Conservation (phyloP, 2,888 invertebrate species). For the Platycheirus rosarum region DNA sequence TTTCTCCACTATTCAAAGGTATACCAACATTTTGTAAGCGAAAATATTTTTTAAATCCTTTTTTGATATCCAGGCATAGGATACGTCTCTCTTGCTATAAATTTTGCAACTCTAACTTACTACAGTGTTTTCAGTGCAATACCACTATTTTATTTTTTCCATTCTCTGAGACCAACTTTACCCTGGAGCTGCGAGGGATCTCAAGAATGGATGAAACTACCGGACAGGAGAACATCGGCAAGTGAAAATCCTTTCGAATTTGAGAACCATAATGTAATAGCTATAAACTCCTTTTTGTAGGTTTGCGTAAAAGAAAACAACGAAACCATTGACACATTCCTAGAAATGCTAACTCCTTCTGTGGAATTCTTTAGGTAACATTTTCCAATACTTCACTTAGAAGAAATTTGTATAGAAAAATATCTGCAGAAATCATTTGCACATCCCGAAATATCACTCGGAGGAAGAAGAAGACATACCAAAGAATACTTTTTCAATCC, state of each 20-base stretch:
- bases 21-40: neutral
- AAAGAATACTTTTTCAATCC: conserved; percentile 77
- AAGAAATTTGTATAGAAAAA: too few species aligned
- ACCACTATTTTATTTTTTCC: conserved; percentile 89
- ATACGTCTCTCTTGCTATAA: conserved; percentile 90
- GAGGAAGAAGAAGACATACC: neutral
- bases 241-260: neutral
- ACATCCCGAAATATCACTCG: neutral
- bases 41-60: neutral
- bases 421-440: neutral
- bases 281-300: neutral
- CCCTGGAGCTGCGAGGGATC: conserved; percentile 91
- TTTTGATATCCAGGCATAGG: conserved; percentile 87
- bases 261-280: too few species aligned
- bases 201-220: conserved; percentile 57
- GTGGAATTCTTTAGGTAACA: conserved; percentile 50
- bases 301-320: neutral
- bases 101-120: conserved; percentile 90
- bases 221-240: neutral
- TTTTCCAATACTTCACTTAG: neutral
- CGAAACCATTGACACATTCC: too few species aligned
- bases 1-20: conserved; percentile 78
- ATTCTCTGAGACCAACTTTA: conserved; percentile 86
- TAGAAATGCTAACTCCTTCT: conserved; percentile 12
- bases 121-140: conserved; percentile 82